These are phyloP conservation scores for Coturnix japonica DNA, from an alignment of 2,113 vertebrate genomes.

Conservation along the genomic window DNA sequence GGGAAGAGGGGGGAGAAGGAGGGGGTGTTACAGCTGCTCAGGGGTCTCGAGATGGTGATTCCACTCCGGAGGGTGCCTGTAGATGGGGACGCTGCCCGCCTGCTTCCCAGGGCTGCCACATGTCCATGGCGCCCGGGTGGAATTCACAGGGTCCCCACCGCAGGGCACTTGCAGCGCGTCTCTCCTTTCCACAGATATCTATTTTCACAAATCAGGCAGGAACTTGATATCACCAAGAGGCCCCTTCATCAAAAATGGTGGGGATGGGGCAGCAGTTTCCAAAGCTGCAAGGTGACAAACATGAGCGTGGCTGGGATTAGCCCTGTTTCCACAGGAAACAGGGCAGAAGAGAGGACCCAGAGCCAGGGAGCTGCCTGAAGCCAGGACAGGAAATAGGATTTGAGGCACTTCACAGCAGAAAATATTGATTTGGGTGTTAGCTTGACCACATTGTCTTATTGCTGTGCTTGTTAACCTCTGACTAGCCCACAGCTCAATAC, in stretches of 20 bases:
- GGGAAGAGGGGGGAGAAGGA: neutral
- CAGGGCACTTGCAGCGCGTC: neutral
- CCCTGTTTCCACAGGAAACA: neutral
- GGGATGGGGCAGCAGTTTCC: neutral
- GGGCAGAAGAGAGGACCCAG: neutral
- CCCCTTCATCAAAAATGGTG: neutral
- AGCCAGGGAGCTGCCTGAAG: neutral
- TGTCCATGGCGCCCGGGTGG: neutral
- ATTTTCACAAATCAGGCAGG: conserved; percentile 65
- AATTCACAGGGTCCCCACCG: conserved; percentile 35
- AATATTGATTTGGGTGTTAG: neutral
- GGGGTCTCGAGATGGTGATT: neutral
- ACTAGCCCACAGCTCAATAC: neutral
- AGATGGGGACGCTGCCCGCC: neutral
- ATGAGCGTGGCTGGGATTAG: neutral
- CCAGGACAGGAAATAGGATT: neutral
- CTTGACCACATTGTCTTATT: neutral
- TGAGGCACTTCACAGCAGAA: neutral
- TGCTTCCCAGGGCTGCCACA: neutral
- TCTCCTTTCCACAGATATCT: conserved; percentile 62
- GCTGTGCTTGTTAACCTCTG: neutral
- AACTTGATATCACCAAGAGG: conserved; percentile 36
- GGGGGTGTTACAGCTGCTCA: neutral
- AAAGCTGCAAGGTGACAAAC: neutral
- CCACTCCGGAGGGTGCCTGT: neutral